Evolutionary conservation across 2,888 invertebrate species (phyloP).

Genomic region (Drosophila sordidapex): DNA sequence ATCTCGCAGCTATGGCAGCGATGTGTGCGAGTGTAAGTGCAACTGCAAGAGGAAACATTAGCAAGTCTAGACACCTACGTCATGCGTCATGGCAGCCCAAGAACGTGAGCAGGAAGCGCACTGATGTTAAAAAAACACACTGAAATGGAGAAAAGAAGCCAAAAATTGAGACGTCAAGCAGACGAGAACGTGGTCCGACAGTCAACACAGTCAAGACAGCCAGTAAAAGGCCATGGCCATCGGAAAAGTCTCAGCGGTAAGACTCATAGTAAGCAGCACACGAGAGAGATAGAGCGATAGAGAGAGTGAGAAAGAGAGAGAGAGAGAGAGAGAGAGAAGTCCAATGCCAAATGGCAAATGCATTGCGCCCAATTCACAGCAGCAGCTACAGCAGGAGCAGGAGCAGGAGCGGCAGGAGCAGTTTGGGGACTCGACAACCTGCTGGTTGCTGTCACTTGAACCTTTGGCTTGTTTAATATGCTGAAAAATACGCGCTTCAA

Average conservation of each 20-base stretch:
- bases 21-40: slow-evolving; percentile 32
- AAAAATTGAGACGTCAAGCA: slow-evolving; percentile 75
- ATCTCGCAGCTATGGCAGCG: slow-evolving; percentile 53
- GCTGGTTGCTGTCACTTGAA: slow-evolving; percentile 32
- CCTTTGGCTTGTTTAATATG: slow-evolving; percentile 81
- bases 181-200: slow-evolving; percentile 70
- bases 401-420: background rate
- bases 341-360: slow-evolving; percentile 47
- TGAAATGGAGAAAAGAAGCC: slow-evolving; percentile 19
- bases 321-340: background rate
- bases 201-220: slow-evolving; percentile 23
- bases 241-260: slow-evolving; percentile 26
- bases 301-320: background rate
- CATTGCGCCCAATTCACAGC: slow-evolving; percentile 40
- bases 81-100: slow-evolving; percentile 73
- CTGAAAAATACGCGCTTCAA: slow-evolving; percentile 75
- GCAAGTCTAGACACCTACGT: slow-evolving; percentile 83
- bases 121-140: slow-evolving; percentile 34
- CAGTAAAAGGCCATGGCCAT: slow-evolving; percentile 37
- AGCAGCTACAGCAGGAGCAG: slow-evolving; percentile 5
- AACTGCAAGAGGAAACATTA: slow-evolving; percentile 80
- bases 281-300: no score
- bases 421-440: slow-evolving; percentile 14
- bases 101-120: slow-evolving; percentile 65
- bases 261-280: slow-evolving; percentile 30